Percentiles rank a stretch among this genome's conserved stretches.
phyloP scores from a whole-genome alignment of 2,888 invertebrate genomes.

The Melangyna quadrimaculata region DNA sequence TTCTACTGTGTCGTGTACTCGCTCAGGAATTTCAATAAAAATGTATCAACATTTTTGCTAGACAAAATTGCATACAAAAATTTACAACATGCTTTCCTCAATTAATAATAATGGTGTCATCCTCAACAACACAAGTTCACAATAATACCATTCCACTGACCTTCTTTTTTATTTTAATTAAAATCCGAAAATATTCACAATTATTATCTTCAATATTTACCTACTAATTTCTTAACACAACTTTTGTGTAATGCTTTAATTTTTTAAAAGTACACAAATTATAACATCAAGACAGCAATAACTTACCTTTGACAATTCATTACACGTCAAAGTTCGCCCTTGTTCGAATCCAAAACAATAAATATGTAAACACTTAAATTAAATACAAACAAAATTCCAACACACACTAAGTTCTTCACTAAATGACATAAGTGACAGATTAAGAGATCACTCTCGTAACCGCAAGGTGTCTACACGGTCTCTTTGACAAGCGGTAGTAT shows the following conservation, averaged over 20 bases:
- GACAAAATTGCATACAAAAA: background rate
- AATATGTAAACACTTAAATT: constrained; percentile 20
- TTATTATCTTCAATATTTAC: background rate
- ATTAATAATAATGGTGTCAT: background rate
- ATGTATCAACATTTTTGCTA: background rate
- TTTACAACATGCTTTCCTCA: background rate
- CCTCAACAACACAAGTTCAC: background rate
- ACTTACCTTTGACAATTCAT: constrained; percentile 48
- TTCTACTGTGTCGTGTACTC: no score
- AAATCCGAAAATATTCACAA: background rate
- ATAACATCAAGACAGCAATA: background rate
- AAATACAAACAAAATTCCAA: background rate
- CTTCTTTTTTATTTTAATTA: background rate
- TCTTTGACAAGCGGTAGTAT: background rate
- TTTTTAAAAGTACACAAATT: background rate
- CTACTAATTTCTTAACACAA: background rate
- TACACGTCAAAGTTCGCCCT: constrained; percentile 20
- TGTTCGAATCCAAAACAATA: constrained; percentile 15
- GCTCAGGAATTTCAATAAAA: background rate
- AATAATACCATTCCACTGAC: background rate
- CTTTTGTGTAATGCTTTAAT: background rate
- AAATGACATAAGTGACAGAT: constrained; percentile 8
- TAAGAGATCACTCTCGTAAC: constrained; percentile 36
- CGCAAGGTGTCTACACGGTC: constrained; percentile 24
- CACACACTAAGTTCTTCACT: background rate